Conservation (phyloP, 2,797 vertebrate species). For the Betta splendens region DNA sequence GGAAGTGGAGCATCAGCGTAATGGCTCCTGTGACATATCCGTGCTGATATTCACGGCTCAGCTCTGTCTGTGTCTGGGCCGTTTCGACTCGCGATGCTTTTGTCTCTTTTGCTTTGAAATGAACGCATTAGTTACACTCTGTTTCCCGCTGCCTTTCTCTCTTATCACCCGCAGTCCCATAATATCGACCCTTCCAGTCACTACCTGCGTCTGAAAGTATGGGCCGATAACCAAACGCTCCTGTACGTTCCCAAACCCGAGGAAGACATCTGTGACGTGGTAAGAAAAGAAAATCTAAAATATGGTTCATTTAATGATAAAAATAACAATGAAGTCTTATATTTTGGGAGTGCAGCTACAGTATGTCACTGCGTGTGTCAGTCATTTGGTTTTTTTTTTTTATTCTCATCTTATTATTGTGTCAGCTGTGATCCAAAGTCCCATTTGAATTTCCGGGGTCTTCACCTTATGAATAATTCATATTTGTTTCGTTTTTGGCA, state of each 20-base stretch:
- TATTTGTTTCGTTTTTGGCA: slow-evolving; percentile 25
- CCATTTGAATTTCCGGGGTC: slow-evolving; percentile 22
- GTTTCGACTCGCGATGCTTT: slow-evolving; percentile 8
- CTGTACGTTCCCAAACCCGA: slow-evolving; percentile 88
- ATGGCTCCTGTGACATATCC: slow-evolving; percentile 6
- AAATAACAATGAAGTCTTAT: too few relatives aligned
- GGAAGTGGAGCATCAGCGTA: slow-evolving; percentile 54
- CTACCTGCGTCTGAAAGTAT: slow-evolving; percentile 90
- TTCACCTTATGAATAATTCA: slow-evolving; percentile 35
- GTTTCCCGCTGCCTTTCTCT: neutral
- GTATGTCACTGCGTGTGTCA: too few relatives aligned
- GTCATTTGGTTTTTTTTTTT: too few relatives aligned
- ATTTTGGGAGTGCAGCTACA: too few relatives aligned
- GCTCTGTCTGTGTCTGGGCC: neutral
- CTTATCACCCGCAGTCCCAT: slow-evolving; percentile 79
- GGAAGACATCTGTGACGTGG: slow-evolving; percentile 95
- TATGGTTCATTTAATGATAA: too few relatives aligned
- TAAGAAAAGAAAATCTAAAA: too few relatives aligned
- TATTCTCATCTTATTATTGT: neutral
- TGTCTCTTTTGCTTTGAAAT: slow-evolving; percentile 3
- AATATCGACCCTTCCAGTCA: slow-evolving; percentile 85
- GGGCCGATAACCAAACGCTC: slow-evolving; percentile 83
- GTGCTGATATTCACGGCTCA: too few relatives aligned
- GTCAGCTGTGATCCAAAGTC: neutral
- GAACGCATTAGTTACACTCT: neutral